Evolutionary conservation across 2,113 vertebrate species (phyloP).

Genomic region (Lynx canadensis): DNA sequence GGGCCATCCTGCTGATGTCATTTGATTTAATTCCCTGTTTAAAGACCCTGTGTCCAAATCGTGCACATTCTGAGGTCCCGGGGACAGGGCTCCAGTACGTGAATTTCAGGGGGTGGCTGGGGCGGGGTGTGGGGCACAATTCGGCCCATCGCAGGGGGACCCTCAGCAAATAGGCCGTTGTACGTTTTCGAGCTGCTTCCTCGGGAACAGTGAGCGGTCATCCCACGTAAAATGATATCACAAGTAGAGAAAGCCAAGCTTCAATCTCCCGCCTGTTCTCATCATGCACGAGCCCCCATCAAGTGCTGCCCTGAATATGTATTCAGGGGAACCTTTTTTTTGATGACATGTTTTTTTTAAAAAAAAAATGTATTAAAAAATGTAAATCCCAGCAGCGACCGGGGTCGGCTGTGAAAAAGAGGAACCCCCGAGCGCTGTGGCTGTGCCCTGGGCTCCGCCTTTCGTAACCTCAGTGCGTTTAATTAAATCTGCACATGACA

Average conservation of each 20-base stretch:
- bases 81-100: rapidly evolving
- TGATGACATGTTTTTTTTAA: background rate
- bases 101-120: background rate
- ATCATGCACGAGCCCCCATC: rapidly evolving
- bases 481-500: background rate
- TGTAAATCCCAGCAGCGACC: background rate
- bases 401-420: background rate
- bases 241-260: background rate
- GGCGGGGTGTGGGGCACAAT: no score
- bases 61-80: background rate
- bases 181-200: rapidly evolving
- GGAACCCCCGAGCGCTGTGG: background rate
- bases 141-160: rapidly evolving
- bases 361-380: background rate
- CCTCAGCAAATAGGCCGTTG: no score
- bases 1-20: background rate
- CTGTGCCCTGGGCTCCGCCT: background rate
- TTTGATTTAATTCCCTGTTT: background rate
- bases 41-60: background rate
- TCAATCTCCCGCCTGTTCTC: rapidly evolving
- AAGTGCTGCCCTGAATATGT: rapidly evolving
- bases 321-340: no score
- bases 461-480: background rate
- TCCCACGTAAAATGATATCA: rapidly evolving
- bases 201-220: rapidly evolving